These are phyloP conservation scores for Larimichthys polyactis DNA, from an alignment of 2,113 vertebrate genomes.

Conservation along the genomic window DNA sequence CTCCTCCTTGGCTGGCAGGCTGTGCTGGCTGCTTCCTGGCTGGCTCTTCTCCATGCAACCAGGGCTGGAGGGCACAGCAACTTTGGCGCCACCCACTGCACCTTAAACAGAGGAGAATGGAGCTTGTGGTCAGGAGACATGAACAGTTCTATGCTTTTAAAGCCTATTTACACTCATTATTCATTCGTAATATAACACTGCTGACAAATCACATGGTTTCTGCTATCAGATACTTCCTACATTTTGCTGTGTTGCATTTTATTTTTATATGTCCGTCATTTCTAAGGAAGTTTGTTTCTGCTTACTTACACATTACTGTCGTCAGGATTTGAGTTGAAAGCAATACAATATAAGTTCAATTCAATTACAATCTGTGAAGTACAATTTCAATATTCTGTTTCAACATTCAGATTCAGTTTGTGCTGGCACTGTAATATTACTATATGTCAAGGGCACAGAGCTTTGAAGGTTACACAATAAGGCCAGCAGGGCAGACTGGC, in stretches of 20 bases:
- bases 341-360: too few relatives aligned
- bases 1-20: constrained; percentile 92
- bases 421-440: too few relatives aligned
- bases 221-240: background rate
- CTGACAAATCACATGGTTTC: background rate
- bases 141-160: background rate
- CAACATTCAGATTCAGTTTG: too few relatives aligned
- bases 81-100: constrained; percentile 99
- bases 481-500: background rate
- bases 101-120: constrained; percentile 96
- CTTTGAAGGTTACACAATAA: background rate
- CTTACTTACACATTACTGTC: too few relatives aligned
- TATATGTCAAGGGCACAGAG: background rate
- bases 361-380: too few relatives aligned
- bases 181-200: background rate
- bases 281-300: too few relatives aligned
- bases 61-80: constrained; percentile 95
- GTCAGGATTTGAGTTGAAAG: too few relatives aligned
- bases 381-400: too few relatives aligned
- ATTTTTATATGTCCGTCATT: background rate
- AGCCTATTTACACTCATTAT: background rate
- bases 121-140: constrained; percentile 92
- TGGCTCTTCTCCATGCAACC: constrained; percentile 92
- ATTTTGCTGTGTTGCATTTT: background rate
- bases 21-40: constrained; percentile 92